Evolutionary conservation across 2,113 vertebrate species (phyloP), one percentile per base, ranked within the genome.

Genomic region (Mobula hypostoma): DNA sequence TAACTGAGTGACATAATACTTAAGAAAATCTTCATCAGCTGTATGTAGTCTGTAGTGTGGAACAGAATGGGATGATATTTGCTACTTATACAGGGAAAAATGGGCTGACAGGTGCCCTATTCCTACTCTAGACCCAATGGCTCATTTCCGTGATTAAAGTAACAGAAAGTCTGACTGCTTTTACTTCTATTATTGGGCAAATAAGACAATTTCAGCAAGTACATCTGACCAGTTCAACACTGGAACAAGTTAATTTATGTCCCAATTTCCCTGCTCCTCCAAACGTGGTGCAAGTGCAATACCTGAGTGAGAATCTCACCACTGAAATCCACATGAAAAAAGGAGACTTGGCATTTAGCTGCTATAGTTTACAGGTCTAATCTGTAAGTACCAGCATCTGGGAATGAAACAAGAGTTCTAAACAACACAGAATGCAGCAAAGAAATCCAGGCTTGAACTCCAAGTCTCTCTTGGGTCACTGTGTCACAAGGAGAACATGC

Each of bases 1-100:
- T 93, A 93, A 93, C 91, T 74, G 21, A 76, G 68, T 56, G 70
- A 93, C 40, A 27, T 93, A 56, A 93, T 76, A 93, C 12, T 36
- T 12, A 92, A 21, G 58, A 40, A 32, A 91, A 68, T 61, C 32
- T 91, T 91, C n/a, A 68, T 32, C 21, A 21, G 58, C 56, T 48
- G 19, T 7, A 24, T 61, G 4, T 27, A 24, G 56, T 61, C 24
- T 61, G 5, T n/a, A 29, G 4, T 12, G 56, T 58, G 29, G 56
- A 87, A 61, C 58, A 58, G 9, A 27, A 61, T 1, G 11, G 56
- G 56, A 87, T 29, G 24, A 61, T 9, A 29, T 87, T 61, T 87
- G 56, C 56, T 8, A 29, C 83, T 87, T 61, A 29, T 11, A n/a
- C 83, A 61, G 83, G 29, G 56, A 63, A 56, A 27, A 87, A 87